Base-by-base conservation (phyloP, 2,113 vertebrate genomes). In the Thymallus thymallus region DNA sequence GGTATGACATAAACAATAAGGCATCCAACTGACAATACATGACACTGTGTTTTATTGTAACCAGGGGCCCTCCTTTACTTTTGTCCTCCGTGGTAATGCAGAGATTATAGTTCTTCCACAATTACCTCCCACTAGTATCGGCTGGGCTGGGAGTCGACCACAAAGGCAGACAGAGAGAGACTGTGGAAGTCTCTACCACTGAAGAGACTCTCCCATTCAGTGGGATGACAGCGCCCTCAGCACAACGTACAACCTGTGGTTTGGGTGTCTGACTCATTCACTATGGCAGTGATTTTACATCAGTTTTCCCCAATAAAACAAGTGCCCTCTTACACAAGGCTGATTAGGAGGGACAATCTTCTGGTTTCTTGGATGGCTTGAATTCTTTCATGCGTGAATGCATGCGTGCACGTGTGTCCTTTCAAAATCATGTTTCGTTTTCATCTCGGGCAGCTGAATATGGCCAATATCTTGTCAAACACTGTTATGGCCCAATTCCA, bases 251-350 rank as follows among this genome's bases (percentile, higher is more conserved):
- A 22, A 77, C 68, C 64, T 78, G 76, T 48, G 71, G 69, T 84
- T 83, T 71, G 71, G 22, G 30, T 73, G 71, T 80, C 75, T 83
- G 79, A 86, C 75, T 88, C 80, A 87, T 76, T 13, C 68, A 72
- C 62, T 58, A 73, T 84, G 81, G 82, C 81, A 81, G 76, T 74
- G 79, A 70, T 80, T 78, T 84, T 86, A 74, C 82, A 75, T 88
- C 81, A 84, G 82, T 80, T 24, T 14, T 24, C 23, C 12, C 78
- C 41, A 82, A 73, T 84, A 86, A 85, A 73, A 4, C 0, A 3
- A 69, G 72, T 68, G 10, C 14, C 20, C 56, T 82, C 14, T 0
- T 70, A 72, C 69, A 71, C 80, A 77, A 32, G 16, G 26, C 48
- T 73, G 13, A 67, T 35, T 64, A 46, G 56, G 12, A 68, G 4